Evolutionary conservation across 2,113 vertebrate species (phyloP).

Genomic region (Dicrurus megarhynchus): DNA sequence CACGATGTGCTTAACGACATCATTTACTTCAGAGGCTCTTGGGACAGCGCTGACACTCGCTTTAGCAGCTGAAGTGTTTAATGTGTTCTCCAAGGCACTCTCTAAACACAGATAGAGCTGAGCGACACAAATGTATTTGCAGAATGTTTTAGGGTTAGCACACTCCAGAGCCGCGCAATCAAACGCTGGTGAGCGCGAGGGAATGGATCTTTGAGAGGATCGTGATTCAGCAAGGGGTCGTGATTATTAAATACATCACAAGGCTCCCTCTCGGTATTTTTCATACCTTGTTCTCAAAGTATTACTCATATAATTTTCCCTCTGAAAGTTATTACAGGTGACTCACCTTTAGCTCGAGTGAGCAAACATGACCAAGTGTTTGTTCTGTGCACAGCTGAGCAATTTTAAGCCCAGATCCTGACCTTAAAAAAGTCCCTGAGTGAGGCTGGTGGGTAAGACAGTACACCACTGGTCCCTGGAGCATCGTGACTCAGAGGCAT

Average conservation of each 20-base stretch:
- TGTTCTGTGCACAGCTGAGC: constrained; percentile 48
- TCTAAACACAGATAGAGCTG: constrained; percentile 43
- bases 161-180: neutral
- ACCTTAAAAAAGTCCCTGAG: constrained; percentile 52
- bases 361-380: constrained; percentile 55
- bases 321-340: constrained; percentile 48
- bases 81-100: constrained; percentile 43
- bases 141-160: constrained; percentile 35
- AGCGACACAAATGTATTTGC: constrained; percentile 41
- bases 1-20: constrained; percentile 24
- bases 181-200: neutral
- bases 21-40: constrained; percentile 33
- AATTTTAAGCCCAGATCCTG: constrained; percentile 25
- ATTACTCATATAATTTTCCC: constrained; percentile 61
- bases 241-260: neutral
- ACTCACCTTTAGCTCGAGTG: constrained; percentile 39
- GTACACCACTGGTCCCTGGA: neutral
- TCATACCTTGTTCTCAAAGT: constrained; percentile 35
- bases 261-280: constrained; percentile 6
- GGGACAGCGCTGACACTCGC: constrained; percentile 27
- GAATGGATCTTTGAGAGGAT: neutral
- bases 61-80: constrained; percentile 55
- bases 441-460: constrained; percentile 23
- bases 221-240: neutral
- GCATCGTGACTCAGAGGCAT: constrained; percentile 43